Conservation (phyloP, 2,113 vertebrate species). For the Varanus salvator region DNA sequence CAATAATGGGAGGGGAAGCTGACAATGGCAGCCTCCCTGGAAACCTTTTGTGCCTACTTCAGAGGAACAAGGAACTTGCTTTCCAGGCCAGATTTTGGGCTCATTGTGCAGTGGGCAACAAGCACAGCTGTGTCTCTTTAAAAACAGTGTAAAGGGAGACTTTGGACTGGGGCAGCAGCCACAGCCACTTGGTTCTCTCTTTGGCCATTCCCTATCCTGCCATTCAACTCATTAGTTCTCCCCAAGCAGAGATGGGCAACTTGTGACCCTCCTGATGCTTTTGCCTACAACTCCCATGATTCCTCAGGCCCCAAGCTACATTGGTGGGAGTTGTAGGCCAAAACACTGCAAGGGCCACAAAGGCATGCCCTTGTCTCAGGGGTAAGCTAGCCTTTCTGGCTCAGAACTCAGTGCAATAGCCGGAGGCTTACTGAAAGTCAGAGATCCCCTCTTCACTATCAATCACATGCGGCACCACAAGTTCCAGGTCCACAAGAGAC, state of each 20-base stretch:
- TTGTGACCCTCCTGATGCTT: no score
- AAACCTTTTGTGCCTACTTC: background rate
- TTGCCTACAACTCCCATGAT: no score
- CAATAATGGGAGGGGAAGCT: background rate
- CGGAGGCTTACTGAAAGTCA: background rate
- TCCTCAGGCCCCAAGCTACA: no score
- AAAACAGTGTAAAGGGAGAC: background rate
- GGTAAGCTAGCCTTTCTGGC: no score
- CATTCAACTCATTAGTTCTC: background rate
- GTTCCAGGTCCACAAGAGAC: slow-evolving; percentile 80
- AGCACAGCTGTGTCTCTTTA: no score
- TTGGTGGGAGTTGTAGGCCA: no score
- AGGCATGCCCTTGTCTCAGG: no score
- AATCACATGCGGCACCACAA: slow-evolving; percentile 70
- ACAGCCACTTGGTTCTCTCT: background rate
- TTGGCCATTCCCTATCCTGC: background rate
- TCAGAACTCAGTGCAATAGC: no score
- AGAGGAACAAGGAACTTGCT: background rate
- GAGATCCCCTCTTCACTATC: slow-evolving; percentile 20
- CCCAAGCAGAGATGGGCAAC: background rate
- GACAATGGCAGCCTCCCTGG: background rate
- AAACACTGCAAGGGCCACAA: no score
- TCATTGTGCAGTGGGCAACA: background rate
- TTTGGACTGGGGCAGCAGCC: background rate
- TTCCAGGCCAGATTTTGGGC: background rate